phyloP scores from a whole-genome alignment of 2,797 vertebrate species.

The Lepus townsendii region DNA sequence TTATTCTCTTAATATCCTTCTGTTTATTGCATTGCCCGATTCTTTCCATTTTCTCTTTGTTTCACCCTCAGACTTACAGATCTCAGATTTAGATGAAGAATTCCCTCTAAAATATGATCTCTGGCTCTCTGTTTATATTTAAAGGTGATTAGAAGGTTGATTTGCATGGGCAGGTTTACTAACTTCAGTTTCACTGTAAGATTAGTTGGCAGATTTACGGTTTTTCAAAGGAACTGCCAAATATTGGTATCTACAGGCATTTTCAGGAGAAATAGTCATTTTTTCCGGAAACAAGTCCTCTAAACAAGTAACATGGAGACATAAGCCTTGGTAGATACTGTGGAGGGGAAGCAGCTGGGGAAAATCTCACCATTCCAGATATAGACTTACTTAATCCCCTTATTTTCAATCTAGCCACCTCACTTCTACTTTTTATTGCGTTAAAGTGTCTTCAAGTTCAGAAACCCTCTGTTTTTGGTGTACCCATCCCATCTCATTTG shows the following conservation, averaged over 20 bases:
- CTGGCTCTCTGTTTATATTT: not conserved
- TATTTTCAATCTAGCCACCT: not conserved
- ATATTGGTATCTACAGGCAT: not conserved
- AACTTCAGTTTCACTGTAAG: not conserved
- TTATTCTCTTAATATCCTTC: conserved; percentile 45
- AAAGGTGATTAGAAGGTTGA: not conserved
- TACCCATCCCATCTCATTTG: not conserved
- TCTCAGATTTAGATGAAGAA: not conserved
- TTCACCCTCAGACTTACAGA: conserved; percentile 17
- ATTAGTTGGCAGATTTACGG: not conserved
- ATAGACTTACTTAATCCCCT: not conserved
- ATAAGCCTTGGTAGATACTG: not conserved
- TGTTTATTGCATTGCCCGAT: not conserved
- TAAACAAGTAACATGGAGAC: not conserved
- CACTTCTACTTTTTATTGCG: not conserved
- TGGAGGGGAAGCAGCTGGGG: not conserved
- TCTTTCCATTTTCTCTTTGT: conserved; percentile 24
- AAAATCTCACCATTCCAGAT: not conserved
- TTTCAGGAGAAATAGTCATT: not conserved
- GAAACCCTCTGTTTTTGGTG: not conserved
- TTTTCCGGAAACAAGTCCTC: not conserved
- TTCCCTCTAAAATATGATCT: conserved; percentile 12
- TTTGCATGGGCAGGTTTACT: not conserved
- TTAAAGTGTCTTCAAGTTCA: not conserved
- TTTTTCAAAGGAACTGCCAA: conserved; percentile 7